phyloP scores from a whole-genome alignment of 2,113 vertebrate genomes.

The Megaceryle maxima region DNA sequence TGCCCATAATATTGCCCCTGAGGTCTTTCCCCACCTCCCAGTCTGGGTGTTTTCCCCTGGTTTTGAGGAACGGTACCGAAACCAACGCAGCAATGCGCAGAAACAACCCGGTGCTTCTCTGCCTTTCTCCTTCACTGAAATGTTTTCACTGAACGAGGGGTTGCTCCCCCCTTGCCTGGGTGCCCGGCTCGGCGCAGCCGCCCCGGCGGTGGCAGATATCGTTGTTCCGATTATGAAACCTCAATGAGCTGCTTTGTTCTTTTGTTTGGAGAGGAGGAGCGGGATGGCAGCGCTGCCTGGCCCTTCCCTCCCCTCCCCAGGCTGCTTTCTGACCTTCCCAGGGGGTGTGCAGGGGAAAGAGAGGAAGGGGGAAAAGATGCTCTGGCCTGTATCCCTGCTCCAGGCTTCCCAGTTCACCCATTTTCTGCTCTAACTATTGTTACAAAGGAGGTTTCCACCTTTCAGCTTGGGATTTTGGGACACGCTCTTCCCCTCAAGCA shows the following conservation, averaged over 20 bases:
- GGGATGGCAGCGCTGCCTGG: neutral
- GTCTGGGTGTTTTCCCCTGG: neutral
- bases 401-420: rapidly evolving
- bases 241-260: constrained; percentile 8
- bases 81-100: rapidly evolving
- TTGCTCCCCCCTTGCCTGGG: neutral
- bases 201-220: neutral
- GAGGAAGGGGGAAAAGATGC: neutral
- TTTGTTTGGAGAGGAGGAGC: neutral
- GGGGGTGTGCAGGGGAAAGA: neutral
- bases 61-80: neutral
- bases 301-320: neutral
- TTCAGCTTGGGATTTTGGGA: neutral
- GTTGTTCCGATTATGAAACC: neutral
- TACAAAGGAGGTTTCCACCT: neutral
- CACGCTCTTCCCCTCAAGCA: neutral
- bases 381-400: neutral
- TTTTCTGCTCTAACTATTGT: neutral
- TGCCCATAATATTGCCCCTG: neutral
- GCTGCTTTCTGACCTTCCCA: neutral
- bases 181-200: neutral
- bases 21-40: neutral
- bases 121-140: neutral
- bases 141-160: neutral
- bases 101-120: neutral